Percentiles rank a stretch among this genome's conserved stretches.
Conservation (phyloP, 2,888 invertebrate species). For the Cantharis rufa region DNA sequence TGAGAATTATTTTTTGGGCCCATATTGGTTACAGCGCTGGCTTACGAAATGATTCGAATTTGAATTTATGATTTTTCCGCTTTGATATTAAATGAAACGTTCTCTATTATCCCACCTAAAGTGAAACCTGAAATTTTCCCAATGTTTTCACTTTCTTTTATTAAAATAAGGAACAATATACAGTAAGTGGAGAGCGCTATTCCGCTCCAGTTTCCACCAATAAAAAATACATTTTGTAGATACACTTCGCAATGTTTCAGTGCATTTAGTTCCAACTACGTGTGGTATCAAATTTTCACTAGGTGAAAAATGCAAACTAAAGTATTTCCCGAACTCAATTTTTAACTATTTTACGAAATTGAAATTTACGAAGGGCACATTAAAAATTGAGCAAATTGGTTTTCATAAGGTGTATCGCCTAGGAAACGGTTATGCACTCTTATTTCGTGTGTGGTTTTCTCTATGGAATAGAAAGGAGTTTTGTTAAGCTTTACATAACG, state of each 20-base stretch:
- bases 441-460: neutral
- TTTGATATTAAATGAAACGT: neutral
- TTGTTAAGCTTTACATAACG: constrained; percentile 30
- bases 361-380: neutral
- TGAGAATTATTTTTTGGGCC: neutral
- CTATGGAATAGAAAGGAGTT: constrained; percentile 2
- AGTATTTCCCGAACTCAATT: neutral
- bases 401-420: neutral
- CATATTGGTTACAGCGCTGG: neutral
- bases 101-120: neutral
- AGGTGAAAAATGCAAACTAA: neutral
- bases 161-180: neutral
- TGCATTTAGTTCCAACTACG: neutral
- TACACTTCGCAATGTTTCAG: neutral
- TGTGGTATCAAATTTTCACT: neutral
- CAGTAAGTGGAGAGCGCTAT: neutral
- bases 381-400: neutral
- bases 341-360: neutral
- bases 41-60: neutral
- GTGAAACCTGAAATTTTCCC: neutral
- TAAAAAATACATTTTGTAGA: neutral
- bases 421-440: neutral
- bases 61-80: neutral
- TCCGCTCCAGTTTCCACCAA: neutral
- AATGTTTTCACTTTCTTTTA: neutral